phyloP scores from a whole-genome alignment of 2,797 vertebrate species.

The Ctenosaura bakeri region DNA sequence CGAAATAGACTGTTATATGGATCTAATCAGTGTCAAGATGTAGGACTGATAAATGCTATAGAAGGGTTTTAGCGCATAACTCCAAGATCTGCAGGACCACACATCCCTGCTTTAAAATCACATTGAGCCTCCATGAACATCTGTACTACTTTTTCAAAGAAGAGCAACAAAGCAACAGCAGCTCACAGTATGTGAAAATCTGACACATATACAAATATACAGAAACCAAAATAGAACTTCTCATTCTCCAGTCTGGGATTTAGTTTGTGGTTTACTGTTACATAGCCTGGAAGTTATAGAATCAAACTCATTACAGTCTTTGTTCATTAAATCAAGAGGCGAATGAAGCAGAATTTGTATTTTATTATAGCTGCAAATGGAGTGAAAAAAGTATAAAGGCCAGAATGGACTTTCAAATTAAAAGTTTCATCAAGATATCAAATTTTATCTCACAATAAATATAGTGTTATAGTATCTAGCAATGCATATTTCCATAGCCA shows the following conservation, averaged over 20 bases:
- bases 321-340: background rate
- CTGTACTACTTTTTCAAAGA: background rate
- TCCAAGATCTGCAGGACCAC: too few species aligned
- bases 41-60: background rate
- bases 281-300: too few species aligned
- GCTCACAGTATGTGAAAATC: background rate
- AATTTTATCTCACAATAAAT: background rate
- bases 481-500: background rate
- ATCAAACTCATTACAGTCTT: too few species aligned
- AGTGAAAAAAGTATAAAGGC: too few species aligned
- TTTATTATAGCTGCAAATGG: background rate
- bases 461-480: background rate
- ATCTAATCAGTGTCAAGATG: background rate
- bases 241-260: background rate
- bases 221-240: background rate
- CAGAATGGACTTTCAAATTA: background rate
- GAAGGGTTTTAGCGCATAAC: background rate
- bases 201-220: background rate
- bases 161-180: background rate
- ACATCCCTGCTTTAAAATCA: background rate
- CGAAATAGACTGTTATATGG: background rate
- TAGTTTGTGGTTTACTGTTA: too few species aligned
- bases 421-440: background rate
- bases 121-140: background rate
- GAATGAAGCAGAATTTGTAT: background rate